Evolutionary conservation across 2,888 invertebrate genomes (phyloP), one percentile per base, ranked within the genome.

Genomic region (Odontocolon sp.): DNA sequence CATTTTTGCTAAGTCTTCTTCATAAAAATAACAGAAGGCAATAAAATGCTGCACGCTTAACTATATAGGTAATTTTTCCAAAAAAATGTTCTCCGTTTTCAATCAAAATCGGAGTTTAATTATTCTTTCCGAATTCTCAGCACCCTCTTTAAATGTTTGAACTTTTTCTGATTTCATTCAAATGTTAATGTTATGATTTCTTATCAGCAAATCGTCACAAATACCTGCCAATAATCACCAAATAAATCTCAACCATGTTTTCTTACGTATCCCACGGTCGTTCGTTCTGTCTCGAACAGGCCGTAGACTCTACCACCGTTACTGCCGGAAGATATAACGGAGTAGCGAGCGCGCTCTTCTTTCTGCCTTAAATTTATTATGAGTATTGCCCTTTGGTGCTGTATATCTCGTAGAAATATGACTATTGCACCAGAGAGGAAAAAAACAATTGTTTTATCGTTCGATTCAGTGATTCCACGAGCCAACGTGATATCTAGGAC

Each of bases 401-500:
- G 78, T 82, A 81, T 79, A 80, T 81, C 81, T 81, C 73, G 63
- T 63, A 69, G 69, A 82, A 82, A 82, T 82, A 82, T 82, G 76
- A 81, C 79, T 79, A 73, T 77, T 75, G 78, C 70, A 64, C 31
- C 54, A 54, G 23, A 36, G 54, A 14, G 66, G 61, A 33, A 52
- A 59, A 75, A 70, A 78, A 81, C 81, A 79, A 81, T 82, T 82
- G 81, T 74, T 82, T 81, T 82, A 82, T 81, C 64, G 80, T 78
- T 77, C 79, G 78, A 81, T 81, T 77, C 80, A 76, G 75, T 74
- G 78, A 81, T 82, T 82, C 73, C 78, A 66, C 66, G 56, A 23
- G 40, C 26, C 50, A 72, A 45, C 47, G 31, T 28, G 66, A 47
- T 52, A 23, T 42, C 31, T 9, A 2, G 42, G 45, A 50, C 23